Evolutionary conservation across 2,113 vertebrate species (phyloP), one percentile per base, ranked within the genome.

Genomic region (Spermophilus dauricus): DNA sequence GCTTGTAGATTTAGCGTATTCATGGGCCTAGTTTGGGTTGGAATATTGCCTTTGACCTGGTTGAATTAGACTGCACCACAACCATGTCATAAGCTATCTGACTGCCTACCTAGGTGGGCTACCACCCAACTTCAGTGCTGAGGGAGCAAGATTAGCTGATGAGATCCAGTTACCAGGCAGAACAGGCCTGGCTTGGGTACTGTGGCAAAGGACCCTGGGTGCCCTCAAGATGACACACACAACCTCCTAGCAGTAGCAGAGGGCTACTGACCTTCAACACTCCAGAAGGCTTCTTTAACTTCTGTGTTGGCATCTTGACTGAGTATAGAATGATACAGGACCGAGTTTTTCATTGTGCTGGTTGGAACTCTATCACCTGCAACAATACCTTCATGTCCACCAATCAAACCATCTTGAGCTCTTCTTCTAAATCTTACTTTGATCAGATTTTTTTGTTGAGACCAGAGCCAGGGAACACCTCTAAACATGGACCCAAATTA

Each of bases 21-120:
- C 28, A 1, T 72, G 92, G 65, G 70, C 32, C 94, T 89, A 32
- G 16, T 84, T 86, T 97, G 32, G 51, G 26, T 89, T 95, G 58
- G 53, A 63, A 61, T 85, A 32, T 30, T 89, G 56, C 16, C 20
- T 95, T 89, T 83, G 42, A 56, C 24, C 10, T 83, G 16, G 32
- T 56, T 86, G 18, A 97, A 86, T 22, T 65, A 48, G 17, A 14
- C 34, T 56, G 2, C 10, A 81, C 8, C 8, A 75, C 11, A 86
- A 28, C 0, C 17, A 58, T 6, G 11, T 48, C 69, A 73, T 8
- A 32, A 48, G 34, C 2, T 91, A 65, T 39, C 10, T 73, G 51
- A 39, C 6, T 78, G 32, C 20, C 56, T 92, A 37, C 69, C 14
- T 34, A 20, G 37, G 34, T 2, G 28, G 34, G 17, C 3, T 3